A percentile compares a stretch with the other conserved stretches of the same genome.
phyloP scores from a whole-genome alignment of 2,888 invertebrate species.

The Lydus trimaculatus region DNA sequence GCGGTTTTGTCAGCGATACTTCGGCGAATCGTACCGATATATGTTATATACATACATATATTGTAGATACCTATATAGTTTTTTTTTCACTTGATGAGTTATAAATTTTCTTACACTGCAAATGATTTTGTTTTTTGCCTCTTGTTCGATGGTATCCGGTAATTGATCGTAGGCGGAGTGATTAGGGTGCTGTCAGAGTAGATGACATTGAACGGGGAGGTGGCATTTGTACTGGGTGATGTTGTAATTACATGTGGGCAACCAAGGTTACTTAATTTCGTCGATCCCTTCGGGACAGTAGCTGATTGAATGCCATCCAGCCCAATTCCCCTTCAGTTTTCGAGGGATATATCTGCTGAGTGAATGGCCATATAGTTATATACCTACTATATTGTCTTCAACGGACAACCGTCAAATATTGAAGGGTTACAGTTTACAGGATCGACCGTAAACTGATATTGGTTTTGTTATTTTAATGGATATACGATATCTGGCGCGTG shows the following conservation, averaged over 20 bases:
- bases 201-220: constrained; percentile 38
- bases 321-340: constrained; percentile 25
- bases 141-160: background rate
- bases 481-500: constrained; percentile 33
- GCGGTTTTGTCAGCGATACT: constrained; percentile 51
- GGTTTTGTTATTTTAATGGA: constrained; percentile 36
- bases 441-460: constrained; percentile 31
- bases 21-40: constrained; percentile 34
- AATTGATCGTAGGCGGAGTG: constrained; percentile 30
- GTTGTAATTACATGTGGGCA: constrained; percentile 55
- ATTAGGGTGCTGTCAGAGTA: constrained; percentile 34
- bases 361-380: background rate
- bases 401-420: constrained; percentile 11
- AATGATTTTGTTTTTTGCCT: background rate
- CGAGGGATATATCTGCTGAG: constrained; percentile 5
- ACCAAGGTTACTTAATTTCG: constrained; percentile 57
- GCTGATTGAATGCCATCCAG: constrained; percentile 54
- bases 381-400: constrained; percentile 11
- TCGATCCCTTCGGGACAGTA: constrained; percentile 52
- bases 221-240: constrained; percentile 50
- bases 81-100: background rate
- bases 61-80: background rate
- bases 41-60: no score
- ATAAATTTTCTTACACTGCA: background rate
- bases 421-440: constrained; percentile 30